A percentile compares a stretch with the other conserved stretches of the same genome.
Conservation (phyloP, 2,797 vertebrate genomes). For the Benthosema pterotum region DNA sequence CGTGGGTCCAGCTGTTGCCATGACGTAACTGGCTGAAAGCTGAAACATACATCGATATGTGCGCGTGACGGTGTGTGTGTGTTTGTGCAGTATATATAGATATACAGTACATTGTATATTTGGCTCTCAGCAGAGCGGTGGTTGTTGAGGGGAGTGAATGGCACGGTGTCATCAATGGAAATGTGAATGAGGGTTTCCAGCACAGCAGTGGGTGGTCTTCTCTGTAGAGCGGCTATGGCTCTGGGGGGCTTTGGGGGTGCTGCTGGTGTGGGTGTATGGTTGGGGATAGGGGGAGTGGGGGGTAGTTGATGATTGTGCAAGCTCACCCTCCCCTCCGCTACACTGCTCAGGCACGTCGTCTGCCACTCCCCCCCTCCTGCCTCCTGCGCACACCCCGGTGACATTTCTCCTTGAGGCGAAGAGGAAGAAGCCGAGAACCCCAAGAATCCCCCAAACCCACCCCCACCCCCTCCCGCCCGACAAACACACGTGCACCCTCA, state of each 20-base stretch:
- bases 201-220: conserved; percentile 34
- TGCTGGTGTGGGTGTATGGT: background rate
- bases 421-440: conserved; percentile 33
- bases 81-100: no score
- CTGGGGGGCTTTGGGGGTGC: conserved; percentile 22
- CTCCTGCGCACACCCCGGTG: conserved; percentile 61
- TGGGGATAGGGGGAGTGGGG: background rate
- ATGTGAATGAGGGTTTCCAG: conserved; percentile 60
- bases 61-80: no score
- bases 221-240: conserved; percentile 51
- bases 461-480: background rate
- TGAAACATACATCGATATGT: conserved; percentile 17
- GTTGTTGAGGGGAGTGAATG: conserved; percentile 22
- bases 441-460: conserved; percentile 37
- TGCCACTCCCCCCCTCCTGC: conserved; percentile 38
- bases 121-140: conserved; percentile 17
- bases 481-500: conserved; percentile 8
- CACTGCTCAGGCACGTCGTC: conserved; percentile 37
- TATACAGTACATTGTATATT: background rate
- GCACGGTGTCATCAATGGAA: conserved; percentile 18
- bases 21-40: conserved; percentile 63
- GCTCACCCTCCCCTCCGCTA: conserved; percentile 56
- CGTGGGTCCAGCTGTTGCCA: conserved; percentile 55
- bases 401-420: conserved; percentile 71
- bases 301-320: conserved; percentile 54